A percentile compares a stretch with the other conserved stretches of the same genome.
These are phyloP conservation scores for Lepidostoma basale DNA, from an alignment of 1,140 invertebrate species.

Conservation along the genomic window DNA sequence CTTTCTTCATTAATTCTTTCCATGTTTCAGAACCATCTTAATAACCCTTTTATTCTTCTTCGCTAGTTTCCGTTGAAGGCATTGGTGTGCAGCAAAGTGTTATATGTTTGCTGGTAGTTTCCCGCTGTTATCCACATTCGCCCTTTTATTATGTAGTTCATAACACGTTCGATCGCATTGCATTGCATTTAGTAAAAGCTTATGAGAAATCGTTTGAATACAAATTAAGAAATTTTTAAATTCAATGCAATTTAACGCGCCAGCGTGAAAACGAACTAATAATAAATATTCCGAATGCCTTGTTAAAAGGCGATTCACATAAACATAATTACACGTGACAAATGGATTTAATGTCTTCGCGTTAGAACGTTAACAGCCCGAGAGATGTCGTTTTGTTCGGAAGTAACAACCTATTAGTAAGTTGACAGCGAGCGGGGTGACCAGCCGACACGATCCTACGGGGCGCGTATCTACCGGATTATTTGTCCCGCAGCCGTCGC, in stretches of 20 bases:
- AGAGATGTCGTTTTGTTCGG: slow-evolving; percentile 23
- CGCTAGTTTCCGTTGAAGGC: too few relatives aligned
- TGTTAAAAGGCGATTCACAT: slow-evolving; percentile 4
- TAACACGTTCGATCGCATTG: too few relatives aligned
- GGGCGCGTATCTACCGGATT: slow-evolving; percentile 56
- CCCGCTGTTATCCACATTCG: too few relatives aligned
- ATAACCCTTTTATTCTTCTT: too few relatives aligned
- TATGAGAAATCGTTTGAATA: too few relatives aligned
- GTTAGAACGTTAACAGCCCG: slow-evolving; percentile 17
- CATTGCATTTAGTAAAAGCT: too few relatives aligned
- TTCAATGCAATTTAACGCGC: background rate
- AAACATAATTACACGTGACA: slow-evolving; percentile 5
- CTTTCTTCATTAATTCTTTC: too few relatives aligned
- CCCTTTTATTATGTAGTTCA: too few relatives aligned
- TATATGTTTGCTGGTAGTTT: too few relatives aligned
- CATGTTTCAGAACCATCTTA: too few relatives aligned
- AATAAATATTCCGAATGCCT: slow-evolving; percentile 11
- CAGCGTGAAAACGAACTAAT: background rate
- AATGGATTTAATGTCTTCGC: slow-evolving; percentile 16
- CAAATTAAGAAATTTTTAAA: background rate
- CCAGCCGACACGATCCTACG: slow-evolving; percentile 13
- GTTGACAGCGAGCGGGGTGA: slow-evolving; percentile 29
- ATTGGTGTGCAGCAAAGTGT: too few relatives aligned
- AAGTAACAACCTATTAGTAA: slow-evolving; percentile 26
- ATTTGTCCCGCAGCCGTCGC: slow-evolving; percentile 51